A percentile compares a stretch with the other conserved stretches of the same genome.
phyloP scores from a whole-genome alignment of 2,888 invertebrate species.

The Acheta domesticus region DNA sequence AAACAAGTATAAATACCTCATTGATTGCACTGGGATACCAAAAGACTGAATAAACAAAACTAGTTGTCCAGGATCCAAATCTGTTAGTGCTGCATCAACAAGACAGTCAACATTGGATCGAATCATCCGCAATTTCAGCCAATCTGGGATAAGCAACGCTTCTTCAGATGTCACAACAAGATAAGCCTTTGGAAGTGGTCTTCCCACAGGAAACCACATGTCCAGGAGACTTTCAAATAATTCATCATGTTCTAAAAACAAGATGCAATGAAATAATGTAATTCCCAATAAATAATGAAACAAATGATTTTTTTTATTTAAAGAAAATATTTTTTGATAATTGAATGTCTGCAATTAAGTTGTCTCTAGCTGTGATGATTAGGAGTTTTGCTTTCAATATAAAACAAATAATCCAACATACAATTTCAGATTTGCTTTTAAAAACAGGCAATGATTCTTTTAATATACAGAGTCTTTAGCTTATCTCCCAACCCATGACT shows the following conservation, averaged over 20 bases:
- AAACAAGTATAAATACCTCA: slow-evolving; percentile 56
- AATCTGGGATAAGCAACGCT: slow-evolving; percentile 82
- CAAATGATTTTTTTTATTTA: not conserved
- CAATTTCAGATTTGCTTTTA: no score
- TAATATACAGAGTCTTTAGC: no score
- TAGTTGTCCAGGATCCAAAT: slow-evolving; percentile 81
- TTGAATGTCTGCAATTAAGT: slow-evolving; percentile 39
- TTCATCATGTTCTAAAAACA: slow-evolving; percentile 40
- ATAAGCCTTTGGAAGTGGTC: slow-evolving; percentile 72
- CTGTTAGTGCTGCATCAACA: slow-evolving; percentile 81
- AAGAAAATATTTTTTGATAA: slow-evolving; percentile 33
- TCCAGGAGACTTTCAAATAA: slow-evolving; percentile 63
- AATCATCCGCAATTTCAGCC: slow-evolving; percentile 83
- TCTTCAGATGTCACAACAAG: slow-evolving; percentile 77
- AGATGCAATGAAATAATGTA: slow-evolving; percentile 11
- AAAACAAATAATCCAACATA: no score
- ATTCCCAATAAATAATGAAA: not conserved
- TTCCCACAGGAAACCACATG: slow-evolving; percentile 77
- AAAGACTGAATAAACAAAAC: slow-evolving; percentile 94
- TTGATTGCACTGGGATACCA: slow-evolving; percentile 85
- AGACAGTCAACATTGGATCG: slow-evolving; percentile 76
- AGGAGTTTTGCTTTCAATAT: no score
- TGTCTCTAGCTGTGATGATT: no score
- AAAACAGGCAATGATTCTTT: no score
- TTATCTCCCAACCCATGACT: no score